Evolutionary conservation across 2,888 invertebrate species (phyloP).

Genomic region (Abrostola tripartita): DNA sequence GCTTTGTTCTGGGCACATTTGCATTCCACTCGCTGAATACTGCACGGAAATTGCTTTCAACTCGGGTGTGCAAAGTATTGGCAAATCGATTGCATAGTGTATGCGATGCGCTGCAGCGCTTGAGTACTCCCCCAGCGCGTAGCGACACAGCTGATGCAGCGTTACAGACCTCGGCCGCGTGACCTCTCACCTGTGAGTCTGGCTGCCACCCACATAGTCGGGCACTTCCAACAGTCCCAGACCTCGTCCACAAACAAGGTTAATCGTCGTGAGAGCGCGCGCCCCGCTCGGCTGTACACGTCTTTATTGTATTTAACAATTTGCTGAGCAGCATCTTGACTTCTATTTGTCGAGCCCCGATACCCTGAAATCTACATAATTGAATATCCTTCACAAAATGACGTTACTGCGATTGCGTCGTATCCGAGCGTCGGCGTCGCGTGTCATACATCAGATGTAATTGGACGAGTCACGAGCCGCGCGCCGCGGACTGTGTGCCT

Average conservation of each 20-base stretch:
- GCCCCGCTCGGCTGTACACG: neutral
- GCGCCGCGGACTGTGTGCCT: neutral
- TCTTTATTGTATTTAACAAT: conserved; percentile 26
- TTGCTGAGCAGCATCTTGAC: conserved; percentile 27
- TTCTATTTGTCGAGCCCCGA: conserved; percentile 23
- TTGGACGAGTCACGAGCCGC: conserved; percentile 4
- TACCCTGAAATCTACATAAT: conserved; percentile 30
- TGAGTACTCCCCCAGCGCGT: neutral
- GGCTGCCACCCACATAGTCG: neutral
- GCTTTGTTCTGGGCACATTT: neutral
- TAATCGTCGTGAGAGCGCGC: neutral
- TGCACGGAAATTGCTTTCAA: neutral
- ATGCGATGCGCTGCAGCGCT: neutral
- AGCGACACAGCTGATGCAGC: neutral
- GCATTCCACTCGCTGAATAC: conserved; percentile 4
- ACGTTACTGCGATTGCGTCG: conserved; percentile 8
- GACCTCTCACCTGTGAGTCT: neutral
- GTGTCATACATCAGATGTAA: conserved; percentile 5
- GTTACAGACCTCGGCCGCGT: neutral
- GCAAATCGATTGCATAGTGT: neutral
- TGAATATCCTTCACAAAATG: conserved; percentile 25
- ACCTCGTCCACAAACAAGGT: neutral
- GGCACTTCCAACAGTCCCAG: neutral
- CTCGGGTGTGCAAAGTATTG: neutral
- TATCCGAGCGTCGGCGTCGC: conserved; percentile 13